Evolutionary conservation across 23 tunicate genomes (phyloP), one percentile per base, ranked within the genome.

Genomic region (Botrylloides violaceus): DNA sequence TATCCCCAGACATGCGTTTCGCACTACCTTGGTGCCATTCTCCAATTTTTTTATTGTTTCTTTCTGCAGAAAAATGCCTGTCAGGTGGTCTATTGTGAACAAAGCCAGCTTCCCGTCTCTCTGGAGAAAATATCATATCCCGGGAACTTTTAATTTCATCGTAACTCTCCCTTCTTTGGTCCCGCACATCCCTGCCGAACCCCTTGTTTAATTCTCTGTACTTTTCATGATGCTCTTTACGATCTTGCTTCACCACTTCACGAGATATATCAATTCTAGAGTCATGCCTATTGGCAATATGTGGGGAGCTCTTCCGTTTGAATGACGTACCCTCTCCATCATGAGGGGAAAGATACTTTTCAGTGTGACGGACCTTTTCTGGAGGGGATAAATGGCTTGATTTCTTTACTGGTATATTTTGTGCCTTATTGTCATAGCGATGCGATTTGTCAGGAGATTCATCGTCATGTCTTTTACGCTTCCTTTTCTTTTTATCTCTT

Each of bases 41-140:
- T 19, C 23, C 4, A 4, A 63, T 34, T 63, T 63, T 63, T 4
- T 19, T 29, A 7, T 31, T 33, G 53, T 15, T 43, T 27, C 70
- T 31, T 31, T 63, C 70, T 19, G 70, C 35, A 3, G 70, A 63
- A 3, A 63, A 63, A 63, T 63, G 70, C 4, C 70, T 29, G 20
- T 21, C 35, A 29, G 26, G 18, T 9, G 33, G 33, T 63, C 29
- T 63, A 19, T 29, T 33, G 32, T 31, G 32, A 27, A 28, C 5
- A 9, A 23, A 58, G 12, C 26, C 26, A 19, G 36, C 7, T 31
- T 63, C 70, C 3, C 70, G 4, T 3, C 70, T 31, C 3, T 63
- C 70, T 31, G 70, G 70, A 27, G 70, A 63, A 28, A 29, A 63
- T 28, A 4, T 25, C 35, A 3, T 34, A 23, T 63, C 70, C 29